These are phyloP conservation scores for Agapornis roseicollis DNA, from an alignment of 2,113 vertebrate species.

Conservation along the genomic window DNA sequence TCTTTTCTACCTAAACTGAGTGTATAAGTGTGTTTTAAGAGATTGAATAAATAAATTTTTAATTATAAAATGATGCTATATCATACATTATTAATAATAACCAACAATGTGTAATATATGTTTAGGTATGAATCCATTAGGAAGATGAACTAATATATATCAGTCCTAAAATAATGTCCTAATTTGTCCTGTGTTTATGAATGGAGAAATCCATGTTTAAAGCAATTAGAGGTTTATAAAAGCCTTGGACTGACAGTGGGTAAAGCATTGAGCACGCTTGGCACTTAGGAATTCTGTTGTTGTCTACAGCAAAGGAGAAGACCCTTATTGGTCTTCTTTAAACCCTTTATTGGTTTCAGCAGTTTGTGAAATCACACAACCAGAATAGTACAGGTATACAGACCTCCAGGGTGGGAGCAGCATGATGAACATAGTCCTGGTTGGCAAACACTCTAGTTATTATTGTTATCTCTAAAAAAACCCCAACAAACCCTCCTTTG, in stretches of 20 bases:
- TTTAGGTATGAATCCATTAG: conserved; percentile 77
- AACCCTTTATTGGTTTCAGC: conserved; percentile 44
- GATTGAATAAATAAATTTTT: conserved; percentile 81
- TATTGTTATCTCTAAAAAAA: neutral
- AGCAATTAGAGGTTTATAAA: conserved; percentile 40
- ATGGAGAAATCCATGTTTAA: conserved; percentile 24
- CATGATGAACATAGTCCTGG: conserved; percentile 8
- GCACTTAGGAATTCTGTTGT: conserved; percentile 53
- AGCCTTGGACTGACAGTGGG: neutral
- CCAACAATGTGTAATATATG: conserved; percentile 74
- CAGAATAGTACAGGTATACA: neutral
- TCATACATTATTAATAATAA: conserved; percentile 79
- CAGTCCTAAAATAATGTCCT: conserved; percentile 57
- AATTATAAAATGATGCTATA: conserved; percentile 76
- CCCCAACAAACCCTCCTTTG: neutral
- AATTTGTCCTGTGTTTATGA: conserved; percentile 68
- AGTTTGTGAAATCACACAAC: conserved; percentile 35
- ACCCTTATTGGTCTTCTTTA: neutral
- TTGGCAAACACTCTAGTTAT: conserved; percentile 7
- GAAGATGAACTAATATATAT: conserved; percentile 67
- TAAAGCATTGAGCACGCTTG: neutral
- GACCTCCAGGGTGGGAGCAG: conserved; percentile 26
- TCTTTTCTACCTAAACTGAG: conserved; percentile 72
- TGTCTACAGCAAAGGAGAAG: conserved; percentile 7
- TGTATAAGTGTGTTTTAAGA: conserved; percentile 73